Base-by-base conservation (phyloP, 2,797 vertebrate species). In the Xerus rutilus region DNA sequence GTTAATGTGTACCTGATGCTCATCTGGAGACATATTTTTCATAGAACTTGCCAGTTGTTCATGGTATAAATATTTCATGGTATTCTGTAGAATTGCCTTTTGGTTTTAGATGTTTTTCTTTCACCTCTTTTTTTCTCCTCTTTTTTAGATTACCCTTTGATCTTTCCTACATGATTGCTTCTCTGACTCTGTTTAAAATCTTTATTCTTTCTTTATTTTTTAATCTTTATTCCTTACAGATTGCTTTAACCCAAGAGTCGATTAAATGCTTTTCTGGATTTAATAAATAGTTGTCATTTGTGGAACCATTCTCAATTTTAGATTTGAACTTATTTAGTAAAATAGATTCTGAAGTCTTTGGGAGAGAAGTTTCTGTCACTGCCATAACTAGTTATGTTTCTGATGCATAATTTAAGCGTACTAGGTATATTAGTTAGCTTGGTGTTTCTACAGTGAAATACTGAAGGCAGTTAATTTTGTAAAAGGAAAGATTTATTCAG, bases 281-380 rank as follows among this genome's bases (percentile, higher is more conserved):
- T 90, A 93, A 86, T 88, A 96, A 95, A 83, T 95, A 73, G n/a
- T 86, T 95, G 57, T 39, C 69, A 92, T 74, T 88, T 93, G 81
- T 82, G 69, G 57, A 81, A 76, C 15, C 47, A 91, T 92, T 96
- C 45, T 79, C 39, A 94, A 35, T 88, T 97, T 95, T 85, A 95
- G 91, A 91, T 93, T 74, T 39, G 62, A 74, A 73, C 14, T 39
- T 81, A 69, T 25, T 86, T 87, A 89, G 64, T 95, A 81, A 79
- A 91, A 91, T 89, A 65, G 47, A 52, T 92, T 89, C 74, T 67
- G 45, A 93, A 94, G 52, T 89, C 69, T 85, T 96, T 91, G 85
- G 57, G 64, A 93, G 64, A 87, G 74, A 91, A 94, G 20, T 85
- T 93, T 90, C 81, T 94, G 57, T 93, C 79, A 45, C 64, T 93